Evolutionary conservation across 2,113 vertebrate genomes (phyloP).

Genomic region (Eptatretus burgeri): DNA sequence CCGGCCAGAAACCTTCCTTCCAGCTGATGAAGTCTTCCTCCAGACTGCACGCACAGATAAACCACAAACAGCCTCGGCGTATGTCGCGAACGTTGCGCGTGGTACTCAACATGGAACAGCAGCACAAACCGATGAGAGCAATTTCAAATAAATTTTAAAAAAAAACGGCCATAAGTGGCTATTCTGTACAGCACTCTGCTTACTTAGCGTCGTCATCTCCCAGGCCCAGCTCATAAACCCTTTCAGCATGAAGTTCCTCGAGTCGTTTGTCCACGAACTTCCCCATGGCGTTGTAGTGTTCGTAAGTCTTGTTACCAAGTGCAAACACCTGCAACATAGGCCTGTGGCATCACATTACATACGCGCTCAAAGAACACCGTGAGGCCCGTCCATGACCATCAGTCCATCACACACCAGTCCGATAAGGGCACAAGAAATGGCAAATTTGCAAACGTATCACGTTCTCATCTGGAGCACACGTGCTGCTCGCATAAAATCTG

Average conservation of each 20-base stretch:
- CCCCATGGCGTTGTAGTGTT: constrained; percentile 92
- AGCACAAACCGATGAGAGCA: no score
- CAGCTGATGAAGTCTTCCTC: constrained; percentile 92
- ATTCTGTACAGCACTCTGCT: constrained; percentile 17
- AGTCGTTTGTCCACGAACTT: constrained; percentile 71
- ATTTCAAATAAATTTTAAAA: not conserved
- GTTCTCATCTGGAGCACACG: no score
- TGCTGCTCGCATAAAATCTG: not conserved
- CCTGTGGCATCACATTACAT: no score
- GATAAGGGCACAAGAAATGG: no score
- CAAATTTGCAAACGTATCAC: no score
- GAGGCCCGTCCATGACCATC: no score
- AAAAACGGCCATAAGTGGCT: not conserved
- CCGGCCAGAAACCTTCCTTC: constrained; percentile 95
- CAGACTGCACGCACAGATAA: constrained; percentile 17
- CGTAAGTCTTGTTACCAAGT: constrained; percentile 81
- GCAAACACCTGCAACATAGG: constrained; percentile 40
- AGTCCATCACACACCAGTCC: no score
- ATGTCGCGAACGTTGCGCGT: no score
- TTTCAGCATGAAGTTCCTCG: constrained; percentile 48
- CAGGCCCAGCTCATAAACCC: constrained; percentile 66
- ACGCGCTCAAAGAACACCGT: no score
- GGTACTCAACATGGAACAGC: no score
- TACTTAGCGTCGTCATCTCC: constrained; percentile 83
- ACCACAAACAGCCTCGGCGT: no score